Evolutionary conservation across 2,113 vertebrate genomes (phyloP).

Genomic region (Stercorarius parasiticus): DNA sequence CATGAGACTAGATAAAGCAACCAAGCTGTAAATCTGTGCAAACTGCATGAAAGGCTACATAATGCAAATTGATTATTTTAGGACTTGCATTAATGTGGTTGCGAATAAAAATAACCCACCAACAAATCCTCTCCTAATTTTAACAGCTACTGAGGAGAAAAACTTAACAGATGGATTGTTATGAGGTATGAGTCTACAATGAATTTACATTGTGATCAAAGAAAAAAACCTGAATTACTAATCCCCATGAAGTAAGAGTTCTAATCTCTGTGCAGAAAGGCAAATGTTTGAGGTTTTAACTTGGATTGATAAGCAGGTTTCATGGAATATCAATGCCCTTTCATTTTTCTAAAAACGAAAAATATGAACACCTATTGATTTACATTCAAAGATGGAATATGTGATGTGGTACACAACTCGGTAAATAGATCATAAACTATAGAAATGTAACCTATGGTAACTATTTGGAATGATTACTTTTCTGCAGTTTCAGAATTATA

Average conservation of each 20-base stretch:
- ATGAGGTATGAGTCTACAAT: slow-evolving; percentile 59
- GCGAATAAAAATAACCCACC: slow-evolving; percentile 77
- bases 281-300: slow-evolving; percentile 46
- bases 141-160: slow-evolving; percentile 74
- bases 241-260: slow-evolving; percentile 59
- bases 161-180: slow-evolving; percentile 72
- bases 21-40: slow-evolving; percentile 77
- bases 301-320: background rate
- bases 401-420: background rate
- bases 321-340: background rate
- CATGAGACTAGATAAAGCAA: slow-evolving; percentile 73
- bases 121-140: slow-evolving; percentile 84
- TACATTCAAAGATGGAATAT: background rate
- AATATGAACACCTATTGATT: background rate
- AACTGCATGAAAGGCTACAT: slow-evolving; percentile 71
- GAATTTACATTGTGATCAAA: slow-evolving; percentile 77
- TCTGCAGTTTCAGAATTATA: background rate
- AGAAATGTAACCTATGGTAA: background rate
- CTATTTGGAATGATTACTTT: background rate
- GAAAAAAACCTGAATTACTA: slow-evolving; percentile 68
- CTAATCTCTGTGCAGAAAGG: slow-evolving; percentile 45
- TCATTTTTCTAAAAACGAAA: background rate
- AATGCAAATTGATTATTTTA: slow-evolving; percentile 78
- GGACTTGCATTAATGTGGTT: slow-evolving; percentile 72
- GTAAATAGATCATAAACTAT: background rate